These are phyloP conservation scores for Laticauda laticaudata DNA, from an alignment of 2,113 vertebrate species.

Conservation along the genomic window DNA sequence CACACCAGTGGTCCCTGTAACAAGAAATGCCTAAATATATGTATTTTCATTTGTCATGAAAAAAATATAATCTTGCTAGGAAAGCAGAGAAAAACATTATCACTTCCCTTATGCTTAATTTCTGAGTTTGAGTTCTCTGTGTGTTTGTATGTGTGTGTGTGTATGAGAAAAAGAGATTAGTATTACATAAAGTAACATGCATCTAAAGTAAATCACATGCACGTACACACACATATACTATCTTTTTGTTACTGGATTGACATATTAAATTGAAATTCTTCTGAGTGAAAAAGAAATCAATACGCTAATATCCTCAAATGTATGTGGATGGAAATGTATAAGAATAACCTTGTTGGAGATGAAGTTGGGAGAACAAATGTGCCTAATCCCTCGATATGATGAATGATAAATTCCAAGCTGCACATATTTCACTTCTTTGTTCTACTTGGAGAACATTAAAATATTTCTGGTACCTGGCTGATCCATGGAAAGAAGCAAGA, in stretches of 20 bases:
- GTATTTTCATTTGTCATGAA: background rate
- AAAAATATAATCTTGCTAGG: background rate
- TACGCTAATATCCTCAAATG: background rate
- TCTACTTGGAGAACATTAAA: background rate
- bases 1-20: background rate
- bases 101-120: background rate
- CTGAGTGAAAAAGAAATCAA: no score
- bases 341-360: background rate
- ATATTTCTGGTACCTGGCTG: background rate
- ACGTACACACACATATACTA: background rate
- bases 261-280: background rate
- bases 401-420: background rate
- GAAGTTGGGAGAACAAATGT: background rate
- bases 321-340: background rate
- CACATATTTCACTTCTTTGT: background rate
- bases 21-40: background rate
- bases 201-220: background rate
- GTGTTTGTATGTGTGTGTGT: no score
- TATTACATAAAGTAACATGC: background rate
- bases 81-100: background rate
- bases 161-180: background rate
- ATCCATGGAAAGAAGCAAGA: background rate
- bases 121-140: background rate
- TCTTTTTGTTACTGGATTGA: background rate
- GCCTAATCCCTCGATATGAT: background rate